Evolutionary conservation across 2,113 vertebrate species (phyloP), one percentile per base, ranked within the genome.

Genomic region (Cephalopterus ornatus): DNA sequence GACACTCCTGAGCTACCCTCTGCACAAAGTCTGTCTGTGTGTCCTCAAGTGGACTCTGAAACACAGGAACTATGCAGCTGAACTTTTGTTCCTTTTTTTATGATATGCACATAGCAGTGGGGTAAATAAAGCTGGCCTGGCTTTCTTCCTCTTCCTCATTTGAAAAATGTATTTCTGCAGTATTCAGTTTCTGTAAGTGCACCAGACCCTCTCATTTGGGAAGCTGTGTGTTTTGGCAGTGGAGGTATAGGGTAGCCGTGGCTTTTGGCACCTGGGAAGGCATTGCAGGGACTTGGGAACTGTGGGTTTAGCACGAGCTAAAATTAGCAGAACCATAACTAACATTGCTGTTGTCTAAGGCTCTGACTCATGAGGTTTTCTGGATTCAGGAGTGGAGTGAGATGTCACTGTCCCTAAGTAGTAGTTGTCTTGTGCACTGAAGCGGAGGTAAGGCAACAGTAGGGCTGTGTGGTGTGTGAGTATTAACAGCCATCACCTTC

Each of bases 281-380:
- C 41, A 0, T 56, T 58, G 85, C 85, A 93, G 76, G 55, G 82
- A 70, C 66, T 88, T 70, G 55, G 63, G 63, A 66, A 9, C 80
- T 65, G 73, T 65, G 87, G 82, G 71, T 92, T 68, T 90, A 92
- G 84, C 58, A 13, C 3, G 37, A 65, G 63, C 92, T 96, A 94
- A 96, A 86, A 92, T 96, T 86, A 95, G 88, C 90, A 90, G 88
- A 84, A 80, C 55, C 74, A 39, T 76, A 94, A 83, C 90, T 88
- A 81, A 37, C 39, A 7, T 28, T 42, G 59, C 59, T 94, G 85
- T 78, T 90, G 85, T 79, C 37, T 47, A 16, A 72, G 49, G 71
- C 71, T 82, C 70, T 90, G 92, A 88, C 78, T 97, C 85, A 49
- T 1, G n/a, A 83, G 72, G 46, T 42, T 86, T 65, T 42, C 41